Evolutionary conservation across 2,113 vertebrate genomes (phyloP).

Genomic region (Alligator sinensis): DNA sequence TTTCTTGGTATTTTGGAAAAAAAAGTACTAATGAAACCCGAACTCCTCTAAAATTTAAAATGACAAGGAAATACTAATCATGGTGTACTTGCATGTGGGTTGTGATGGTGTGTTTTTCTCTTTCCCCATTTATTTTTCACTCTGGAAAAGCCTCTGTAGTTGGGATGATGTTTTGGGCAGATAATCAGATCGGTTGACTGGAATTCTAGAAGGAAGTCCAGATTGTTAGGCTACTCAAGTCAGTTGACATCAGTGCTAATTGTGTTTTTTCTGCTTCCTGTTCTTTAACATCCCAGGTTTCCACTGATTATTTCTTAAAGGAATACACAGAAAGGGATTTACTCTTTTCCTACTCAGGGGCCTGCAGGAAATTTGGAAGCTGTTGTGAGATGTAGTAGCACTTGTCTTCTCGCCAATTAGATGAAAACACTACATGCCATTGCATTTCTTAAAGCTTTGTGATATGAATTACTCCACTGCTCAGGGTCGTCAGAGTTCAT

Average conservation of each 20-base stretch:
- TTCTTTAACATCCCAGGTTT: constrained; percentile 18
- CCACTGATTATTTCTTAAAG: background rate
- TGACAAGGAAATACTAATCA: too few species aligned
- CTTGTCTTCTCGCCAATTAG: background rate
- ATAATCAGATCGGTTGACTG: background rate
- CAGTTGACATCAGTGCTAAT: constrained; percentile 15
- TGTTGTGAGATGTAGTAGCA: background rate
- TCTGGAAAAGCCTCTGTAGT: constrained; percentile 15
- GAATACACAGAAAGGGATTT: background rate
- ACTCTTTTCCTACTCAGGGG: background rate
- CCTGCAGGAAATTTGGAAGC: background rate
- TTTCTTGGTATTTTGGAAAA: constrained; percentile 37
- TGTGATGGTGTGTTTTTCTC: too few species aligned
- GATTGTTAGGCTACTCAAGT: constrained; percentile 1
- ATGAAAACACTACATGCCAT: constrained; percentile 5
- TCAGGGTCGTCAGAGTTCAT: background rate
- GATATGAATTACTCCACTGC: background rate
- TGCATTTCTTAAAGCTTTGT: background rate
- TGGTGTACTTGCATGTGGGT: too few species aligned
- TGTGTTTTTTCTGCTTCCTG: constrained; percentile 26
- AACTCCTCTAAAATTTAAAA: too few species aligned
- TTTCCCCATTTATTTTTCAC: too few species aligned
- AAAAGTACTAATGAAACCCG: background rate
- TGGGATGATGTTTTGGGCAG: background rate
- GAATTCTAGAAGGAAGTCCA: background rate